Evolutionary conservation across 2,888 invertebrate species (phyloP), one percentile per base, ranked within the genome.

Genomic region (Spialia ferax): DNA sequence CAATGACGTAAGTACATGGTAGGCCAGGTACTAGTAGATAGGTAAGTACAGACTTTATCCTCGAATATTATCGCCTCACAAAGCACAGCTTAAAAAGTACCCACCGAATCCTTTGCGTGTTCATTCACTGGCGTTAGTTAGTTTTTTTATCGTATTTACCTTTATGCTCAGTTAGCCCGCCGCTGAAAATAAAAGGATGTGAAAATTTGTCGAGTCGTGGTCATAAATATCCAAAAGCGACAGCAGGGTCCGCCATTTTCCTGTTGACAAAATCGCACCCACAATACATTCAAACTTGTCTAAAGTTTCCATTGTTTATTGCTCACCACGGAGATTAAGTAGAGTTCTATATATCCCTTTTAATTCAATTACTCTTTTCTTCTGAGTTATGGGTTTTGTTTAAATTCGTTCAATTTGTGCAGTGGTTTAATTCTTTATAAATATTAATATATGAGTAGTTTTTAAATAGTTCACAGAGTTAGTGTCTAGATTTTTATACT

Each of bases 201-300:
- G 75, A 86, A 81, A 88, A 89, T 89, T 89, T 87, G 88, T 88
- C 84, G 86, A 86, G 81, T 87, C 83, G 81, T 73, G 84, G 81
- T 86, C 88, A 87, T 92, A 92, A 92, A 92, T 92, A 88, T 87
- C 80, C 80, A 74, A 82, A 84, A 82, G 84, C 83, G 91, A 91
- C 91, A 82, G 84, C 80, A 78, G 80, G 88, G 84, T 84, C 86
- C 92, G 89, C 92, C 91, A 90, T 92, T 92, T 91, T 89, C 89
- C 88, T 92, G 92, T 92, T 91, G 91, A 92, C 92, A 91, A 89
- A 91, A 89, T 88, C 88, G 86, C 84, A 81, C 85, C 86, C 87
- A 82, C 88, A 88, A 90, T 88, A 91, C 87, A 89, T 91, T 86
- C 83, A 82, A 89, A 91, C 86, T 91, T 88, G 87, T 88, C 86